Base-by-base conservation (phyloP, 2,797 vertebrate genomes). In the Sus cebifrons region DNA sequence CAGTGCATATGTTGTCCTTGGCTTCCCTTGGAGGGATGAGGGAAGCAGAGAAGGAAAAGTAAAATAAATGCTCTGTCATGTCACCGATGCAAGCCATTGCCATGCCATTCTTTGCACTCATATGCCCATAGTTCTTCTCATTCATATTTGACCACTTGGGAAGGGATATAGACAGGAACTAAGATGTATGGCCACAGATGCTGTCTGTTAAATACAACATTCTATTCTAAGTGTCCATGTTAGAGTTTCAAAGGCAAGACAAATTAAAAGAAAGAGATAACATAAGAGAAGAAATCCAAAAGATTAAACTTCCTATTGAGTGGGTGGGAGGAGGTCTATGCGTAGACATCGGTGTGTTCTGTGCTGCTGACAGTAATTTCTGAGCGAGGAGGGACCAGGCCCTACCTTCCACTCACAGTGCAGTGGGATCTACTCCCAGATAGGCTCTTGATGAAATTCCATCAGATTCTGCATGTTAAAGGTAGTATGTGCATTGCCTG, bases 251-350 rank as follows among this genome's bases (percentile, higher is more conserved):
- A 10, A 58, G 27, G 18, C 40, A 87, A 92, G 44, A 68, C 65
- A 36, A 86, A 52, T 40, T 5, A 62, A 79, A 86, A 81, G 7
- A 49, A 91, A 86, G 67, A 62, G 21, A 49, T 29, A 40, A 70
- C 86, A 73, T 32, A 70, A 7, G 18, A 85, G 79, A 62, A 32
- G 20, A 71, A 89, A 83, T 67, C 15, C 29, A 20, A 70, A 21
- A 71, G 15, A 56, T 54, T 40, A 73, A 75, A 87, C 4, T 23
- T 32, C 2, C 32, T 21, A 15, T 21, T 40, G 25, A 77, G 3
- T 23, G 36, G 15, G 1, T 2, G 0, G 0, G 14, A 84, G 15
- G 21, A 1, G 1, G n/a, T 32, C 14, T 32, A 0, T 3, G 14
- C 1, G 21, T 20, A 15, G 11, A 15, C 1, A 18, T 1, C 18